These are phyloP conservation scores for Drosophila malerkotliana DNA, from an alignment of 1,140 invertebrate species.

Conservation along the genomic window DNA sequence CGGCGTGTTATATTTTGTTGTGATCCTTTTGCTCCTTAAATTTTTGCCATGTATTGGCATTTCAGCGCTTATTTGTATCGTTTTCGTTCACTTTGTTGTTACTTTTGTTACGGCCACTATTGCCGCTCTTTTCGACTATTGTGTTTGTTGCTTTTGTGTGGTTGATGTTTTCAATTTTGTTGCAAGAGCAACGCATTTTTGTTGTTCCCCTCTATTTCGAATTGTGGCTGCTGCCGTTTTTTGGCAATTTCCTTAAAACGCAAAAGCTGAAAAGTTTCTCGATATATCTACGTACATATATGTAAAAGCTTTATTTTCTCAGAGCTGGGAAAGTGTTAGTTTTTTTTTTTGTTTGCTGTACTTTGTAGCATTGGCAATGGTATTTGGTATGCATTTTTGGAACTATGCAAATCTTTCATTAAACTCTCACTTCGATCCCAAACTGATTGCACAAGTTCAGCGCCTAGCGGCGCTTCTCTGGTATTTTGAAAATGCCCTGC, in stretches of 20 bases:
- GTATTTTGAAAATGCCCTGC: conserved; percentile 51
- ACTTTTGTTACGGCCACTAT: conserved; percentile 37
- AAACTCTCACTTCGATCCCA: conserved; percentile 1
- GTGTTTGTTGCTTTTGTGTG: conserved; percentile 46
- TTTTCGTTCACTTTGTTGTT: conserved; percentile 76
- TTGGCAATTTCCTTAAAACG: conserved; percentile 74
- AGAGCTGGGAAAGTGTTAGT: conserved; percentile 18
- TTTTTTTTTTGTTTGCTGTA: conserved; percentile 5
- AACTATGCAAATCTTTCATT: conserved; percentile 56
- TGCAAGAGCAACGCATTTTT: conserved; percentile 61
- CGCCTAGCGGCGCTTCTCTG: conserved; percentile 23
- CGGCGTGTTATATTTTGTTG: conserved; percentile 31
- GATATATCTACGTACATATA: conserved; percentile 39
- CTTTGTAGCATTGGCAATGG: conserved; percentile 51
- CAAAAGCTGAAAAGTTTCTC: conserved; percentile 71
- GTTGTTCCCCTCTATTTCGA: conserved; percentile 23
- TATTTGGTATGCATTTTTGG: conserved; percentile 33
- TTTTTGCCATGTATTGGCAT: conserved; percentile 75
- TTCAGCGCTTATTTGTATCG: conserved; percentile 79
- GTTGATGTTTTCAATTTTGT: conserved; percentile 66
- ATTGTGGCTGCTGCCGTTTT: conserved; percentile 45
- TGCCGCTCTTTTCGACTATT: conserved; percentile 18
- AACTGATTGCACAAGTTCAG: conserved; percentile 19
- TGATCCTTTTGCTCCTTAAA: conserved; percentile 41
- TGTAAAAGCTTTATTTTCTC: conserved; percentile 38